Base-by-base conservation (phyloP, 1,140 invertebrate genomes). In the Drosophila ironensis region DNA sequence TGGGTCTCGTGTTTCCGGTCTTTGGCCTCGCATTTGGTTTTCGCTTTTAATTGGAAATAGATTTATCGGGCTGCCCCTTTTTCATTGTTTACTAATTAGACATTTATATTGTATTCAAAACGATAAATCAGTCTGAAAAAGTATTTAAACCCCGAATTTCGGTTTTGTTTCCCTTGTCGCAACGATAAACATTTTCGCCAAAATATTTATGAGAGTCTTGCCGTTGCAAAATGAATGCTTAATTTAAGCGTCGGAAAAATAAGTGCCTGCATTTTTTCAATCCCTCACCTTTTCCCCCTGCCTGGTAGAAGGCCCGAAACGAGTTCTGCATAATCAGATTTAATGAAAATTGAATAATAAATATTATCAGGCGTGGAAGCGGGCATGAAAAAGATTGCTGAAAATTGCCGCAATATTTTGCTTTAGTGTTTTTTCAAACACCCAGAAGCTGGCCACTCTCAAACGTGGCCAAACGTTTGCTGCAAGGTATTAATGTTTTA, bases 281-380 rank as follows among this genome's bases (percentile, higher is more conserved):
- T 54, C 28, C 14, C 25, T 51, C 27, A 19, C 9, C 28, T 11
- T 20, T 22, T 16, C 33, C 20, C 25, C 37, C 16, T 37, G 47
- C 30, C 28, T 50, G 6, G 14, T 24, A 37, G 20, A 50, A 48
- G 19, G 30, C 47, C 22, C n/a, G 20, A 69, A 84, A 84, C 78
- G 37, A 53, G 78, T 84, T 78, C 22, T 19, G 19, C 44, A 38
- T 84, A 84, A 84, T 84, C 78, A 84, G 78, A 84, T 78, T 78
- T 84, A 86, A 84, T 78, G 70, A 78, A 86, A 84, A 84, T 78
- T 84, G 80, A 84, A 84, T 84, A 84, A 84, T 84, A 84, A 86
- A 84, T 86, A 84, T 77, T 78, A 86, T 84, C 80, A 53, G 50
- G 46, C 56, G 45, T 40, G 33, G 61, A 69, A 70, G 56, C 66